Evolutionary conservation across 2,888 invertebrate species (phyloP).

Genomic region (Trachelus troglodyta): DNA sequence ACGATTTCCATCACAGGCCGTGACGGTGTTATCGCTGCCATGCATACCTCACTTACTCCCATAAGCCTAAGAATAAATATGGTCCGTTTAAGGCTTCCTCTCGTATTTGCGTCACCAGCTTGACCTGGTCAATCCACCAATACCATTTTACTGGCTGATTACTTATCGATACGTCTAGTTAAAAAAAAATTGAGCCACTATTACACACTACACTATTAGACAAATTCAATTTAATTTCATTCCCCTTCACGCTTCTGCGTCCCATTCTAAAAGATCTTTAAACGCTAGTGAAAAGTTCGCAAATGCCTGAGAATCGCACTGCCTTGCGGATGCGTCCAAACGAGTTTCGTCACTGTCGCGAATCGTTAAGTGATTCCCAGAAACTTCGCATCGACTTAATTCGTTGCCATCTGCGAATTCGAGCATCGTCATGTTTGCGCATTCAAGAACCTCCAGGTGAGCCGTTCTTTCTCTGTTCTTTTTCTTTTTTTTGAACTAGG

Average conservation of each 20-base stretch:
- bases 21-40: not conserved
- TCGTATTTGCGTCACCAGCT: constrained; percentile 6
- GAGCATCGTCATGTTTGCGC: not conserved
- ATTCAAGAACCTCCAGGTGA: not conserved
- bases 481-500: not conserved
- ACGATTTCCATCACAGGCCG: not conserved
- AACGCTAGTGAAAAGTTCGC: not conserved
- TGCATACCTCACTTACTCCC: not conserved
- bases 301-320: not conserved
- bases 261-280: not conserved
- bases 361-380: not conserved
- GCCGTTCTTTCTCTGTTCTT: not conserved
- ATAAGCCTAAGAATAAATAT: not conserved
- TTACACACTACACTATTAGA: not conserved
- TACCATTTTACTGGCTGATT: not conserved
- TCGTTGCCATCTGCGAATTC: not conserved
- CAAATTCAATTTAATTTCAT: not conserved
- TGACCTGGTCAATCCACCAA: constrained; percentile 14
- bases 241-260: too few species aligned
- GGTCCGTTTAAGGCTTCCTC: not conserved
- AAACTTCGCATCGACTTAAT: not conserved
- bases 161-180: not conserved
- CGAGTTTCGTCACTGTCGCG: not conserved
- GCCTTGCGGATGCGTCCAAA: not conserved
- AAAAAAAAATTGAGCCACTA: too few species aligned